These are phyloP conservation scores for Chelidonichthys spinosus DNA, from an alignment of 2,797 vertebrate genomes.

Conservation along the genomic window DNA sequence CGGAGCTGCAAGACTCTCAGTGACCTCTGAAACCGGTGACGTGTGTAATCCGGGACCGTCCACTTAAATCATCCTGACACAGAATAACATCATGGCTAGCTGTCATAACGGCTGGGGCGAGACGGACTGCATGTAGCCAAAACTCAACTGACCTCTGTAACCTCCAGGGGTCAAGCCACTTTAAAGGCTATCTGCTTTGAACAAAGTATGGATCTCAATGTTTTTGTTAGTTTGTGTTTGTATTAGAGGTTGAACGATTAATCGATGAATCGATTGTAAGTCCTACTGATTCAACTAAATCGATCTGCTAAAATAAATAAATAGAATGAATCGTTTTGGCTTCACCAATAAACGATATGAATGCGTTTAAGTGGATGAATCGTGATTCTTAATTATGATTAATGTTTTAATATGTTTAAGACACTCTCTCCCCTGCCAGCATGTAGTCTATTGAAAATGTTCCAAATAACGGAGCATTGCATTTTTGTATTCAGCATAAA, in stretches of 20 bases:
- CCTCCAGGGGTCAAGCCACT: neutral
- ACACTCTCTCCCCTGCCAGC: no score
- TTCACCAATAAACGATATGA: no score
- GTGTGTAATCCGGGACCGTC: neutral
- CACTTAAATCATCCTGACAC: constrained; percentile 24
- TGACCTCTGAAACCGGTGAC: constrained; percentile 22
- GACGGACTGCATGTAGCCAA: neutral
- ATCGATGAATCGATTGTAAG: no score
- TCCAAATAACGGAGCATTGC: no score
- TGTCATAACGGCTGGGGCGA: constrained; percentile 13
- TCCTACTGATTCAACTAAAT: no score
- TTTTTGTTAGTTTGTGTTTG: neutral
- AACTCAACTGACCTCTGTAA: neutral
- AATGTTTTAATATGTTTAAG: no score
- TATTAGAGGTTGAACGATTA: neutral
- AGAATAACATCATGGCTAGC: constrained; percentile 17
- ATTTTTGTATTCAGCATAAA: no score
- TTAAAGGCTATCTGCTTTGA: neutral
- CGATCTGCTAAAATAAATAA: no score
- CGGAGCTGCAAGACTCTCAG: neutral
- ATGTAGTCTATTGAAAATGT: no score
- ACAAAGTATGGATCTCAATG: neutral
- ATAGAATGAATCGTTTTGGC: no score
- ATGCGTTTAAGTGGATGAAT: no score
- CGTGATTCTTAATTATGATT: no score